A percentile compares a stretch with the other conserved stretches of the same genome.
These are phyloP conservation scores for Chesias legatella DNA, from an alignment of 2,888 invertebrate species.

Conservation along the genomic window DNA sequence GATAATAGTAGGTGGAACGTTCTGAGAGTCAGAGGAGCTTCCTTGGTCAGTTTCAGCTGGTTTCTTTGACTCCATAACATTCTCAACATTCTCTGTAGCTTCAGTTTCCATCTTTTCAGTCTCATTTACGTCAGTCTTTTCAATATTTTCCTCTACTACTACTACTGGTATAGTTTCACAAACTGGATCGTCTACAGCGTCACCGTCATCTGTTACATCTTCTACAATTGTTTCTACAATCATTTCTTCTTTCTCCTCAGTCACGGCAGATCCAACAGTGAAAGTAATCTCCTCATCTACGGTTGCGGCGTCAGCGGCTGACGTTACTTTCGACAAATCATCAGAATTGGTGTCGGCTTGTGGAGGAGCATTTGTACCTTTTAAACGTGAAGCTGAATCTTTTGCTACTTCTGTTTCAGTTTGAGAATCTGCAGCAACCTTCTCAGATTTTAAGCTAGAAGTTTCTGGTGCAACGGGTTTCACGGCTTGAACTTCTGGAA, in stretches of 20 bases:
- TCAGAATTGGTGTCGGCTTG: too few species aligned
- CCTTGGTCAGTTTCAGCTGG: slow-evolving; percentile 36
- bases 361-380: neutral
- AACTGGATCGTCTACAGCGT: slow-evolving; percentile 38
- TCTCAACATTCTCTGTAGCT: slow-evolving; percentile 26
- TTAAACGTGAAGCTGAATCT: too few species aligned
- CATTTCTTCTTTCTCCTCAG: slow-evolving; percentile 23
- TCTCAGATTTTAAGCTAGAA: slow-evolving; percentile 1
- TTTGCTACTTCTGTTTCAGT: neutral
- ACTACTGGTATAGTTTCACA: slow-evolving; percentile 44
- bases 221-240: slow-evolving; percentile 40
- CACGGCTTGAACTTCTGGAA: too few species aligned
- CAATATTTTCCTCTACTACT: slow-evolving; percentile 47
- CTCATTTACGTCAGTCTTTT: slow-evolving; percentile 50
- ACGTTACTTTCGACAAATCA: too few species aligned
- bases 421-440: slow-evolving; percentile 8
- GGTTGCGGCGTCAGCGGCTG: slow-evolving; percentile 3
- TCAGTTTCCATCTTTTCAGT: slow-evolving; percentile 52
- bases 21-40: slow-evolving; percentile 37
- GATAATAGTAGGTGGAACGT: slow-evolving; percentile 40
- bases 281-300: slow-evolving; percentile 20
- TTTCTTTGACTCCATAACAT: slow-evolving; percentile 42
- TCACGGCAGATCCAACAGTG: too few species aligned
- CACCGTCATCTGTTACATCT: slow-evolving; percentile 45
- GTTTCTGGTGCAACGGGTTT: too few species aligned